A percentile compares a stretch with the other conserved stretches of the same genome.
phyloP scores from a whole-genome alignment of 2,113 vertebrate genomes.

The Tamias sibiricus region DNA sequence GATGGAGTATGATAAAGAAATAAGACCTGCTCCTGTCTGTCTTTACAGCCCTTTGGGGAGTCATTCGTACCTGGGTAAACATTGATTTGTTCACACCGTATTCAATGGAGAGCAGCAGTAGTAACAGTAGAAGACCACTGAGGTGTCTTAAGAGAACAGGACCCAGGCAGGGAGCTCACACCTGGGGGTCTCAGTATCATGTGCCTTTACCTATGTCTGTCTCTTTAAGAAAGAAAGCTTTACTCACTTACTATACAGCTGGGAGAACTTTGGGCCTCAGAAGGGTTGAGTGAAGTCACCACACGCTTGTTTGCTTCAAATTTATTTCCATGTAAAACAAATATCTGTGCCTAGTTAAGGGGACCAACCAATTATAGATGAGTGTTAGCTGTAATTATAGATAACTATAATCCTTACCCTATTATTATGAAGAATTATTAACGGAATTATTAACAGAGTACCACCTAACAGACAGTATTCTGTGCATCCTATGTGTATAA shows the following conservation, averaged over 20 bases:
- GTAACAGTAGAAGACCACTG: neutral
- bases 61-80: neutral
- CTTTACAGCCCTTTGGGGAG: neutral
- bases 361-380: neutral
- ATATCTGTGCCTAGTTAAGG: neutral
- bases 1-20: neutral
- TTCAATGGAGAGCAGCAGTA: neutral
- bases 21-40: neutral
- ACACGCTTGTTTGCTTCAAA: neutral
- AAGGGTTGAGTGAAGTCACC: neutral
- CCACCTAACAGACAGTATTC: neutral
- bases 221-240: neutral
- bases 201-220: neutral
- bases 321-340: neutral
- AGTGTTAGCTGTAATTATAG: neutral
- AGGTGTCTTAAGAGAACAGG: neutral
- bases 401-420: neutral
- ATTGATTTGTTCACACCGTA: neutral
- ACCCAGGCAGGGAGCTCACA: neutral
- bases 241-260: neutral
- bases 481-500: accelerated
- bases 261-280: neutral
- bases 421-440: neutral
- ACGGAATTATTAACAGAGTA: neutral
- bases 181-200: neutral